These are phyloP conservation scores for Bambusicola thoracicus DNA, from an alignment of 2,113 vertebrate species.

Conservation along the genomic window DNA sequence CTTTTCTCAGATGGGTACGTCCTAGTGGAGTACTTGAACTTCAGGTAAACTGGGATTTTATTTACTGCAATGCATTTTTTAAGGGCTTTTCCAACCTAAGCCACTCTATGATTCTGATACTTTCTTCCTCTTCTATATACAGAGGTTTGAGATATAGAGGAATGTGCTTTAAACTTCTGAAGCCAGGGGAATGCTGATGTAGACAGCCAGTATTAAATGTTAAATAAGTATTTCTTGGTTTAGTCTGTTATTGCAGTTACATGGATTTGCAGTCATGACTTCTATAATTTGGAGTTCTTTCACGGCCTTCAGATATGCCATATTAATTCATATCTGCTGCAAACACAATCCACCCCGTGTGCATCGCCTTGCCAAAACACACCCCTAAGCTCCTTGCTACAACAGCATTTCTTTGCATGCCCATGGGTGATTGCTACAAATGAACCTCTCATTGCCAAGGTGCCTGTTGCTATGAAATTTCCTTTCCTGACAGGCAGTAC, in stretches of 20 bases:
- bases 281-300: not conserved
- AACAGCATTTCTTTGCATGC: not conserved
- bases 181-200: not conserved
- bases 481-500: not conserved
- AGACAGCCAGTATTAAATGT: slow-evolving; percentile 10
- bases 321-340: slow-evolving; percentile 44
- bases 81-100: no score
- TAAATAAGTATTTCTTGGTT: slow-evolving; percentile 32
- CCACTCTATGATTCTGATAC: no score
- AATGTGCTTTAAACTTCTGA: not conserved
- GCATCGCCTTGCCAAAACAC: slow-evolving; percentile 19
- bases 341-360: not conserved
- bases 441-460: not conserved
- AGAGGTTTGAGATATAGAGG: not conserved
- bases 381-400: not conserved
- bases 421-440: slow-evolving; percentile 17
- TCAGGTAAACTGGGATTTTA: slow-evolving; percentile 72
- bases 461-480: not conserved
- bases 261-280: not conserved
- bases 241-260: not conserved
- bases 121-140: not conserved
- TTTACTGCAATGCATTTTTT: not conserved
- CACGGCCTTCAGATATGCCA: slow-evolving; percentile 6
- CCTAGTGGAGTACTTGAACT: slow-evolving; percentile 76
- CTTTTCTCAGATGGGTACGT: slow-evolving; percentile 76